Base-by-base conservation (phyloP, 2,888 invertebrate genomes). In the Drosophila nr. fundita region DNA sequence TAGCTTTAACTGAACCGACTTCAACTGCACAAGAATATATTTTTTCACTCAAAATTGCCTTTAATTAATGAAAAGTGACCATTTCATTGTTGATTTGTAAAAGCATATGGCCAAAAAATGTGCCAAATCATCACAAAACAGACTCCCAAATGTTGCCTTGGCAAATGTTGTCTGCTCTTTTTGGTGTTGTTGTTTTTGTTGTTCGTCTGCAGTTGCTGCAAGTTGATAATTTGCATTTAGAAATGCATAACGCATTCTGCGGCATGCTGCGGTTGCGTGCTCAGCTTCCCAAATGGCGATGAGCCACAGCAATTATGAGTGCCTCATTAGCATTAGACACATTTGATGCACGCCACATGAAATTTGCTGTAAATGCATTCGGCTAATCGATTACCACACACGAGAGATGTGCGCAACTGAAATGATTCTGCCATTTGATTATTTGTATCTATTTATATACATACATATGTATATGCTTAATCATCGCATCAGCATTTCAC, bases 341-440 rank as follows among this genome's bases (percentile, higher is more conserved):
- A 48, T 45, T 42, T 64, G 11, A 30, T 54, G 60, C 40, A 48
- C 13, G 18, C 34, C 57, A n/a, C 45, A 48, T 27, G 21, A 30
- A 48, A 55, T 36, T 66, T 75, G 52, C 38, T 65, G 70, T 62
- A 52, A 77, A 57, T 59, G 50, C 55, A 27, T 68, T 60, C 29
- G 50, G 55, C 73, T 62, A 68, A 72, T 72, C 73, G 73, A 77
- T 72, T 59, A 57, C 72, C 61, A 61, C 53, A 50, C 15, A 50
- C 38, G 38, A 50, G 50, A 36, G 40, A 38, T 34, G 38, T 42
- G 32, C 53, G 58, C 32, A 53, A 50, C 57, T 24, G 30, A 13
- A 42, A 21, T 27, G 50, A 32, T 36, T 52, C 30, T 13, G 27
- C 2, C 53, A 65, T 68, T 52, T 45, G 21, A 68, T 42, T 49